These are phyloP conservation scores for Distichodus sexfasciatus DNA, from an alignment of 2,797 vertebrate genomes.

Conservation along the genomic window DNA sequence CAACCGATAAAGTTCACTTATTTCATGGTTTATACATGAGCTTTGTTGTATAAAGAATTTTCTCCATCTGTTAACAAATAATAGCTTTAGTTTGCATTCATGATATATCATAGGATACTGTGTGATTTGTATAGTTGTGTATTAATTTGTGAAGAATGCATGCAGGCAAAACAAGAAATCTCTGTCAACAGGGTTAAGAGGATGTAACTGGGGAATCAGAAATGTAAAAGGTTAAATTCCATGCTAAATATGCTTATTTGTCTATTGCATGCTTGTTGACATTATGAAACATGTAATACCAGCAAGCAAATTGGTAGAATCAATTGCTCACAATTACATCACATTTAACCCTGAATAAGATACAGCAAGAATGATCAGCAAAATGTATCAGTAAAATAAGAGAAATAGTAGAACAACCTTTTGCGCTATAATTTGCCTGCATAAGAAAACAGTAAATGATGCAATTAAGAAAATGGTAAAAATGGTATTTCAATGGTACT, in stretches of 20 bases:
- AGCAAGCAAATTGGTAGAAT: neutral
- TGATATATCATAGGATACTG: slow-evolving; percentile 16
- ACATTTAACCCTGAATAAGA: neutral
- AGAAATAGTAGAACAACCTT: no score
- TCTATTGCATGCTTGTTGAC: neutral
- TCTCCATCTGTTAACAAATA: slow-evolving; percentile 30
- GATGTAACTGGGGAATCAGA: neutral
- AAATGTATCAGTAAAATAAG: no score
- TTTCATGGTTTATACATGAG: slow-evolving; percentile 38
- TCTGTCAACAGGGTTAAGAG: slow-evolving; percentile 19
- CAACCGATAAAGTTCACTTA: slow-evolving; percentile 13
- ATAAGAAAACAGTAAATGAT: no score
- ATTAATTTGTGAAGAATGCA: slow-evolving; percentile 12
- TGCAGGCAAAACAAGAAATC: slow-evolving; percentile 3
- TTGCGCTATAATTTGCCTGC: no score
- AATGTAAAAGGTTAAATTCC: neutral
- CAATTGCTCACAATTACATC: neutral
- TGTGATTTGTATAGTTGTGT: slow-evolving; percentile 17
- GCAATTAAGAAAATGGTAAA: no score
- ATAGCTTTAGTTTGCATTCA: slow-evolving; percentile 23
- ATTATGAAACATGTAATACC: neutral
- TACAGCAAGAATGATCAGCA: neutral
- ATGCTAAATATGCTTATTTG: neutral
- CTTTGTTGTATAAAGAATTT: neutral
- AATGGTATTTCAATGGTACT: no score